Conservation (phyloP, 2,113 vertebrate species). For the Dipodomys spectabilis region DNA sequence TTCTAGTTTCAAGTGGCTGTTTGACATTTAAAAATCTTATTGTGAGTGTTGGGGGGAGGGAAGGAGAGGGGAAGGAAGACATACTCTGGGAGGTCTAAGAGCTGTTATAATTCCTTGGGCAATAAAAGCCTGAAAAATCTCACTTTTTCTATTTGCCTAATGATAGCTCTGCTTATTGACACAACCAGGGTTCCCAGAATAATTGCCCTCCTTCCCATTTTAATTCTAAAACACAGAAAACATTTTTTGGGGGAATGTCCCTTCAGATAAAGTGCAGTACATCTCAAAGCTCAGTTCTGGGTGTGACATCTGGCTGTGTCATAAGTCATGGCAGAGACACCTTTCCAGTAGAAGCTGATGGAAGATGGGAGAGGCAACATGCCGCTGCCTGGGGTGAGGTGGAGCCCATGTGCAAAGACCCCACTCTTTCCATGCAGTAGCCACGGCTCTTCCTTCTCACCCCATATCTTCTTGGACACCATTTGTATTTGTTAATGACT, state of each 20-base stretch:
- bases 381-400: not conserved
- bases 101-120: constrained; percentile 32
- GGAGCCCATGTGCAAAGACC: no score
- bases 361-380: not conserved
- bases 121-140: constrained; percentile 59
- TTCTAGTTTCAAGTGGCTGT: constrained; percentile 45
- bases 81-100: not conserved
- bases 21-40: constrained; percentile 35
- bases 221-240: constrained; percentile 72
- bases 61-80: not conserved
- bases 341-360: constrained; percentile 17
- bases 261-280: constrained; percentile 29
- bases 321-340: not conserved
- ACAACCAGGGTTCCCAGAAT: constrained; percentile 54
- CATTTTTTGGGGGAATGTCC: constrained; percentile 23
- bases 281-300: constrained; percentile 7
- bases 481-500: constrained; percentile 25
- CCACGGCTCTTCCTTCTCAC: no score
- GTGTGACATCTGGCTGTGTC: not conserved
- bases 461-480: not conserved
- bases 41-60: not conserved
- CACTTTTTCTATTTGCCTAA: constrained; percentile 60
- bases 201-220: constrained; percentile 68
- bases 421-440: no score
- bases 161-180: constrained; percentile 66